Conservation (phyloP, 2,888 invertebrate genomes). For the Caenorhabditis sinica region DNA sequence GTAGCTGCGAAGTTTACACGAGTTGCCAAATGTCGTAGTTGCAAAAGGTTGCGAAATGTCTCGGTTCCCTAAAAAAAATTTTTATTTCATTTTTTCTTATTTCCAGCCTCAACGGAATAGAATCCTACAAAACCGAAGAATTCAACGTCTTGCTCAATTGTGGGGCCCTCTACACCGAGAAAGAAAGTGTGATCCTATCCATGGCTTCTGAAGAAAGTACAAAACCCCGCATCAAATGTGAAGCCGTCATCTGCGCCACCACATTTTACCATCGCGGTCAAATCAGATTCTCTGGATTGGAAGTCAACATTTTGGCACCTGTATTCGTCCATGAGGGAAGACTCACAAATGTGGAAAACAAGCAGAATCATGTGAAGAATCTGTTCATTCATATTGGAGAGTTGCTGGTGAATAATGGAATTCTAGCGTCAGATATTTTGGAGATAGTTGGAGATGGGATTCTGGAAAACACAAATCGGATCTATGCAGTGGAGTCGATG, state of each 20-base stretch:
- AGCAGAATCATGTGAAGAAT: conserved; percentile 69
- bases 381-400: conserved; percentile 67
- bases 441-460: conserved; percentile 70
- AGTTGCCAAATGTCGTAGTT: no score
- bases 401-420: conserved; percentile 72
- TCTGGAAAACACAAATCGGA: conserved; percentile 71
- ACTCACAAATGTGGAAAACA: conserved; percentile 66
- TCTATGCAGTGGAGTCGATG: conserved; percentile 73
- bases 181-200: conserved; percentile 60
- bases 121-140: conserved; percentile 61
- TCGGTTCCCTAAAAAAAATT: no score
- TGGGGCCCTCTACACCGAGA: conserved; percentile 68
- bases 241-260: conserved; percentile 73
- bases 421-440: conserved; percentile 68
- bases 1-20: no score
- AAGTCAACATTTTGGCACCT: conserved; percentile 57
- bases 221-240: conserved; percentile 52
- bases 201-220: conserved; percentile 55
- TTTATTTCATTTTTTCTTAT: no score
- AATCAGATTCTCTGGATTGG: conserved; percentile 53
- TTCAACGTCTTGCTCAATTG: conserved; percentile 71
- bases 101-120: conserved; percentile 60
- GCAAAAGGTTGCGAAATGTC: no score
- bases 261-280: conserved; percentile 72
- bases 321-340: conserved; percentile 68